Conservation (phyloP, 2,113 vertebrate species). For the Cranoglanis bouderius region DNA sequence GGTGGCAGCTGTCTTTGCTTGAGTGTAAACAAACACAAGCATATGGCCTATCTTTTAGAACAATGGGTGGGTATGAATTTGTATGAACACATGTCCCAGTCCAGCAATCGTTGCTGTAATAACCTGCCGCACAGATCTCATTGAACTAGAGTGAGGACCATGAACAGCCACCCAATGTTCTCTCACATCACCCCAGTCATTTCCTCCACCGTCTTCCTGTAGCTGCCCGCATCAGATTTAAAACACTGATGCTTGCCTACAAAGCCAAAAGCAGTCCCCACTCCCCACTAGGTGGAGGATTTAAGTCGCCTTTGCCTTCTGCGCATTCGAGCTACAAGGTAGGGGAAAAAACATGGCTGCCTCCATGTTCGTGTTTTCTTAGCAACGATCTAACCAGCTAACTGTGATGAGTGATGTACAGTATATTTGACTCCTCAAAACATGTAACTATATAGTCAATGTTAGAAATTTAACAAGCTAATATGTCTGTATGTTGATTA, state of each 20-base stretch:
- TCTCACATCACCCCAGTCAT: neutral
- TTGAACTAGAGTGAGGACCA: neutral
- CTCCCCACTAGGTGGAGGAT: neutral
- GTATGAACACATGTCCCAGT: constrained; percentile 10
- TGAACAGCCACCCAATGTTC: neutral
- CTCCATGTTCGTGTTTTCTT: neutral
- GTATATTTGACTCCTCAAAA: neutral
- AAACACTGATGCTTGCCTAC: neutral
- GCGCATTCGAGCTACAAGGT: neutral
- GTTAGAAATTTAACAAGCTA: neutral
- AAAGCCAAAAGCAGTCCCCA: neutral
- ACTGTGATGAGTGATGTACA: neutral
- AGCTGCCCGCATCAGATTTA: neutral
- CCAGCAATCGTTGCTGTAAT: neutral
- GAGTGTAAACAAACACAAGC: constrained; percentile 61
- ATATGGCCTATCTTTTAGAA: constrained; percentile 29
- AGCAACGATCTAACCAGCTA: neutral
- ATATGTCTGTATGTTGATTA: neutral
- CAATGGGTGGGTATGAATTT: constrained; percentile 5
- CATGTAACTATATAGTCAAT: neutral
- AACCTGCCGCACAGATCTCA: neutral
- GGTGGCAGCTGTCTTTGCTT: constrained; percentile 61
- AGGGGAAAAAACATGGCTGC: neutral
- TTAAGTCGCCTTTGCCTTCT: too few species aligned
- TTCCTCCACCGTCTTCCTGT: neutral